Base-by-base conservation (phyloP, 2,113 vertebrate genomes). In the Nothobranchius kuhntae region DNA sequence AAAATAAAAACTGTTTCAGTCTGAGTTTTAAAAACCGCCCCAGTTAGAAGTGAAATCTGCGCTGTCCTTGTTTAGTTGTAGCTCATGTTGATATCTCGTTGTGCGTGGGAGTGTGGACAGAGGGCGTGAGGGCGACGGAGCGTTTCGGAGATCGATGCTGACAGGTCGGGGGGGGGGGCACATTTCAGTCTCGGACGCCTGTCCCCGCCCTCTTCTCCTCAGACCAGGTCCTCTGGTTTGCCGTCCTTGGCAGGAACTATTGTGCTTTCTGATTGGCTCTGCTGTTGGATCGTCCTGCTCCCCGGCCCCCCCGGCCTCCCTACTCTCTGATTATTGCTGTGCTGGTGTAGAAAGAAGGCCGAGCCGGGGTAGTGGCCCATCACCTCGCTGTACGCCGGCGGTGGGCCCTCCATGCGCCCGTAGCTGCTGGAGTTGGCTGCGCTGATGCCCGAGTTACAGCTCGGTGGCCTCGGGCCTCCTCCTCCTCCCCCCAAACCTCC, bases 321-420 rank as follows among this genome's bases (percentile, higher is more conserved):
- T 44, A 69, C 58, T 86, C 87, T 86, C 71, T 85, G 86, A 44
- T 91, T 85, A 82, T 93, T 93, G 94, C 94, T 95, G 92, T 96
- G 96, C 95, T 96, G 96, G 95, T 96, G 96, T 82, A 95, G 93
- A 93, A 95, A 96, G 93, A 96, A 94, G 5, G 95, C 90, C 58
- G 95, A 93, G 73, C 95, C 94, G 0, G 95, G 95, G 82, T 94
- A 95, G 86, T 94, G 95, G 76, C 96, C 95, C 93, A 96, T 96
- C 87, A 96, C 96, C 92, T 98, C 97, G n/a, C 94, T 98, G 94
- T 99, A 99, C 0, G 97, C 93, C 0, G 97, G 97, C 12, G 97
- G 97, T 1, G 96, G 96, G 50, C 95, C 95, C 82, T 96, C 96
- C 94, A 96, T 94, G 84, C 95, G 93, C 78, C 95, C 94, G 0